Evolutionary conservation across 2,888 invertebrate species (phyloP).

Genomic region (Sinhomidia bicolor): DNA sequence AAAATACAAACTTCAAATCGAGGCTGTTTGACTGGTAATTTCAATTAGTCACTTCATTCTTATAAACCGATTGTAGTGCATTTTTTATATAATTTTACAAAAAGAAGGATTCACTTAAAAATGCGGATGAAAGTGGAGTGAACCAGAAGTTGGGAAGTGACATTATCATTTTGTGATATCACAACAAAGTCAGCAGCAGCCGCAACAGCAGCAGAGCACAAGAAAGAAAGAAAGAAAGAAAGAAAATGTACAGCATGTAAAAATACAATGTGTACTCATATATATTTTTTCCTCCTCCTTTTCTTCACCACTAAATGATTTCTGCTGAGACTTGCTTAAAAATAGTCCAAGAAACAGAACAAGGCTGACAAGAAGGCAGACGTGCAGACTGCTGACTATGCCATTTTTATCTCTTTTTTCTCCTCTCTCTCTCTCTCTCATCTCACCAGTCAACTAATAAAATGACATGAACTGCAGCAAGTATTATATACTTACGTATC

Average conservation of each 20-base stretch:
- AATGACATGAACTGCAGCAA: slow-evolving; percentile 8
- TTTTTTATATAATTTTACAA: too few relatives aligned
- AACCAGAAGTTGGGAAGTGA: slow-evolving; percentile 52
- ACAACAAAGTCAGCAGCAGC: slow-evolving; percentile 11
- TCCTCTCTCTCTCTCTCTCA: neutral
- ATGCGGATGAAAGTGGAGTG: slow-evolving; percentile 30
- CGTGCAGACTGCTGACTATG: slow-evolving; percentile 57
- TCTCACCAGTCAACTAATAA: neutral
- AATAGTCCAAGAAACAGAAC: slow-evolving; percentile 60
- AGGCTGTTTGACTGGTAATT: too few relatives aligned
- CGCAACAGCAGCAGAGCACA: neutral
- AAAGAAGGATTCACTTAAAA: too few relatives aligned
- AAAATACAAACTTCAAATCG: too few relatives aligned
- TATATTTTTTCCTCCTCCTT: slow-evolving; percentile 14
- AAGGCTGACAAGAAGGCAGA: slow-evolving; percentile 60
- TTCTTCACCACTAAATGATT: neutral
- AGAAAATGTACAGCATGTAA: too few relatives aligned
- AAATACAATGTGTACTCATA: too few relatives aligned
- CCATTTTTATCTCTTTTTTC: slow-evolving; percentile 2
- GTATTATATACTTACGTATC: neutral
- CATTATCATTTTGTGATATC: slow-evolving; percentile 54
- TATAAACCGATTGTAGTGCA: too few relatives aligned
- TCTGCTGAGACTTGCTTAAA: slow-evolving; percentile 37
- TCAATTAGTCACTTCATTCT: too few relatives aligned
- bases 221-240: neutral